Base-by-base conservation (phyloP, 1,140 invertebrate genomes). In the Bombus cullumanus region DNA sequence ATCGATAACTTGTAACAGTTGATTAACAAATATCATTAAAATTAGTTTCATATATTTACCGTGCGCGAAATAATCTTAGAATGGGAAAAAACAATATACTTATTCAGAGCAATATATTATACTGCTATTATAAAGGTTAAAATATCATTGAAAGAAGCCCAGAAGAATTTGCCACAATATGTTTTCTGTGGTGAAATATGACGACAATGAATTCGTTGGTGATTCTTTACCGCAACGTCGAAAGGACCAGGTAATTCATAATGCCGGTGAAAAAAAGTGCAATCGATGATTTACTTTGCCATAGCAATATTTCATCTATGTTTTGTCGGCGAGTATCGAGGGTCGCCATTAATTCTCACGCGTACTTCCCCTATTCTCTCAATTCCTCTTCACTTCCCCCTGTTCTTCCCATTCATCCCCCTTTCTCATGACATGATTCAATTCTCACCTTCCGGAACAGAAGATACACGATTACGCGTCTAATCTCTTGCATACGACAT, bases 211-310 rank as follows among this genome's bases (percentile, higher is more conserved):
- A 59, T 64, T 15, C 22, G 8, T 80, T 12, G 59, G 28, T 31
- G 31, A 57, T 53, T 53, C 8, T 69, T 71, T 15, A 18, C 34
- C 15, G 31, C 41, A 37, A 57, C 47, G 25, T 80, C 25, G 43
- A 69, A 15, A 37, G 31, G 31, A 39, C 12, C 47, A 37, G 28
- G 12, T 81, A 43, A 81, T 81, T 81, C 34, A 59, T 72, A 69
- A 81, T 66, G 25, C 3, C 3, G 47, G 6, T 8, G 47, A 39
- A 15, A 69, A 69, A 81, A 22, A 31, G 43, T 57, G 22, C 28
- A 57, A 81, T 53, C 47, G 47, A 72, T 72, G 66, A 81, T 81
- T 81, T 81, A 81, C 18, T 41, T 59, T 22, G 4, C 28, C 13
- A 9, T 15, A 18, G 4, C 18, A 9, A n/a, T 59, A 71, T 72